Conservation (phyloP, 2,113 vertebrate species). For the Pionites leucogaster region DNA sequence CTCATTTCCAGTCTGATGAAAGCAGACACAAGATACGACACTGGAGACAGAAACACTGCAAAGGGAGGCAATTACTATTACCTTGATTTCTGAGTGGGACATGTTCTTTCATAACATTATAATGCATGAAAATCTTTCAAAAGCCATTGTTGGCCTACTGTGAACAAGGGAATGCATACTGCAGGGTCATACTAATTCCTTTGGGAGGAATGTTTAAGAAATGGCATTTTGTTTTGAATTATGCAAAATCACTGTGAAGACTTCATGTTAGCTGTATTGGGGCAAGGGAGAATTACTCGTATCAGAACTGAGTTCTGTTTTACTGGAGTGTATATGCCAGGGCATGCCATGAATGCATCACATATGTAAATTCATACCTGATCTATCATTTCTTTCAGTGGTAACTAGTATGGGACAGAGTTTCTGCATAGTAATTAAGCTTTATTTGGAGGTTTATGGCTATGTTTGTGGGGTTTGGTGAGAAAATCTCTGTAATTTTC, state of each 20-base stretch:
- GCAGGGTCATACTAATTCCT: background rate
- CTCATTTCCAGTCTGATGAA: background rate
- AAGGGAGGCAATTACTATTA: background rate
- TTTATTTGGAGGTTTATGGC: background rate
- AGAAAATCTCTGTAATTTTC: background rate
- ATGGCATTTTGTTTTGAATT: background rate
- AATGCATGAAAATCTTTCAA: background rate
- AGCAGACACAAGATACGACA: background rate
- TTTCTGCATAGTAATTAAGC: background rate
- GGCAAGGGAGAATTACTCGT: background rate
- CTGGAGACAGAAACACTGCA: background rate
- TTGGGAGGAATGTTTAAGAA: background rate
- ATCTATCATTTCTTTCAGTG: background rate
- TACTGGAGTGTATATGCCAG: background rate
- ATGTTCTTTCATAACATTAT: background rate
- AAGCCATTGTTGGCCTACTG: background rate
- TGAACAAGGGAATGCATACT: background rate
- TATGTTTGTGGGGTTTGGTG: background rate
- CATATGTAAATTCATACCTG: background rate
- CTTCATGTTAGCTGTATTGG: background rate
- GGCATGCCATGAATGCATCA: rapidly evolving
- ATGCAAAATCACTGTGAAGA: background rate
- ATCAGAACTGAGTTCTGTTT: background rate
- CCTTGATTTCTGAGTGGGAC: background rate
- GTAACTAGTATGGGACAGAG: background rate